Percentiles rank a stretch among this genome's conserved stretches.
These are phyloP conservation scores for Coregonus sp. DNA, from an alignment of 2,797 vertebrate species.

Conservation along the genomic window DNA sequence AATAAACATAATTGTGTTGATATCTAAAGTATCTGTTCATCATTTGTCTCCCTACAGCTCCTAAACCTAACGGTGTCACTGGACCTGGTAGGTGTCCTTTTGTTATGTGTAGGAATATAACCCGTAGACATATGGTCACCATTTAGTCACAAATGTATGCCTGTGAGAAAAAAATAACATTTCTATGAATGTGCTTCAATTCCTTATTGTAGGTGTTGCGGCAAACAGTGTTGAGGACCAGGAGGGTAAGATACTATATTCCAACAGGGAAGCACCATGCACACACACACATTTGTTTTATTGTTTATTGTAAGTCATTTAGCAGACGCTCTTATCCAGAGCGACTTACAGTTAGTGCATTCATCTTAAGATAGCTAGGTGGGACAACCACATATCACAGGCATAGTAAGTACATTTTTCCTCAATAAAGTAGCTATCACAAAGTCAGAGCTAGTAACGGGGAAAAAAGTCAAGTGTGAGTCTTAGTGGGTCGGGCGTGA, in stretches of 20 bases:
- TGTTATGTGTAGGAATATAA: not conserved
- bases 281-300: not conserved
- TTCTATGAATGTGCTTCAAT: not conserved
- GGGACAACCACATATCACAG: too few relatives aligned
- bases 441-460: too few relatives aligned
- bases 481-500: too few relatives aligned
- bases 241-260: constrained; percentile 61
- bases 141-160: not conserved
- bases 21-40: not conserved
- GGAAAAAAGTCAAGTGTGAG: too few relatives aligned
- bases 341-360: too few relatives aligned
- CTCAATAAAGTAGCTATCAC: too few relatives aligned
- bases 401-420: too few relatives aligned
- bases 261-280: not conserved
- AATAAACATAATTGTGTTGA: not conserved
- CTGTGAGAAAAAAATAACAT: not conserved
- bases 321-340: not conserved
- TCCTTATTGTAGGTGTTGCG: constrained; percentile 38
- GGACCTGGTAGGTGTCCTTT: constrained; percentile 54
- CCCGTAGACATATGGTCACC: too few relatives aligned
- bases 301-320: too few relatives aligned
- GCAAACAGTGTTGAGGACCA: constrained; percentile 70
- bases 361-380: too few relatives aligned
- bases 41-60: constrained; percentile 34
- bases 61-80: constrained; percentile 58